Base-by-base conservation (phyloP, 2,888 invertebrate species). In the Phaonia tiefii region DNA sequence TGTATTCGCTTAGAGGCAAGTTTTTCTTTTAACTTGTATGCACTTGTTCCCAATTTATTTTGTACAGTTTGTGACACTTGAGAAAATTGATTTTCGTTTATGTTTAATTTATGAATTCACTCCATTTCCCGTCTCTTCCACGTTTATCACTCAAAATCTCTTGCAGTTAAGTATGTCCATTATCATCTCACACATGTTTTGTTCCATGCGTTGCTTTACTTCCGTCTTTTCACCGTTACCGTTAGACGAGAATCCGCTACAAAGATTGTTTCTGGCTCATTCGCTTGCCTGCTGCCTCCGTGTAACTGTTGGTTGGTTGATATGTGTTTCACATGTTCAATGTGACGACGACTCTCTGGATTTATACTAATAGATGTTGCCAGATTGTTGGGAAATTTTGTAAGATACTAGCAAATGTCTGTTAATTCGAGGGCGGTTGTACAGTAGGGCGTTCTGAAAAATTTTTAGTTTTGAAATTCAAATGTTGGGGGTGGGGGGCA, bases 181-280 rank as follows among this genome's bases (percentile, higher is more conserved):
- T 42, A 39, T 39, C 63, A 15, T 42, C 11, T 20, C 63, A 37
- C 37, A 42, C 63, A 63, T 42, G 20, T 31, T 31, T 31, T 8
- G 8, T 8, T 39, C 39, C 63, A 22, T 60, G 13, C 13, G 20
- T 54, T 25, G 25, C 13, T 54, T 54, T 22, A 54, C 42, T 63
- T 81, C 78, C 78, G 78, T 69, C 75, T 65, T 25, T 71, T 58
- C 56, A 80, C 80, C 81, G 78, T 78, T 81, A 72, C 46, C 63
- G 39, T 63, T 42, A 63, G 22, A 39, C 63, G 8, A 20, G 25
- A 78, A 72, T 42, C 31, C 56, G 46, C 1, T 15, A 54, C 39
- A 60, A 20, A 63, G 74, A 78, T 75, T 76, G 73, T 73, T 81
- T 78, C 71, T 78, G n/a, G 54, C 71, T 17, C 60, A 13, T 39